Percentiles rank a stretch among this genome's conserved stretches.
These are phyloP conservation scores for Thamnophis sirtalis DNA, from an alignment of 2,113 vertebrate species.

Conservation along the genomic window DNA sequence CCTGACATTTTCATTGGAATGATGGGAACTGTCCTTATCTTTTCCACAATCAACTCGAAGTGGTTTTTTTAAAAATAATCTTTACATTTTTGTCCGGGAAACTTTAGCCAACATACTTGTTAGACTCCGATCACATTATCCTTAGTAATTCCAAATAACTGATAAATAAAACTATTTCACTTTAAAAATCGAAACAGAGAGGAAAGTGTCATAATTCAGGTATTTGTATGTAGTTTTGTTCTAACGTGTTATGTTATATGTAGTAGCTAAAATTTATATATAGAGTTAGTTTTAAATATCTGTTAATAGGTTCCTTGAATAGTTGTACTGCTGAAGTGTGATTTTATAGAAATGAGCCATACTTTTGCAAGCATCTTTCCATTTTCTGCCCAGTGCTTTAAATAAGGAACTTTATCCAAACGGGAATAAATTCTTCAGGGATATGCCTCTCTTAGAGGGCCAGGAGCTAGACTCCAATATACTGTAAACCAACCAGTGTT, in stretches of 20 bases:
- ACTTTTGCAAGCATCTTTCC: neutral
- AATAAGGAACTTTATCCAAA: neutral
- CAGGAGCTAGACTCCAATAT: neutral
- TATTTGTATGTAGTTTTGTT: neutral
- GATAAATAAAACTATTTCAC: neutral
- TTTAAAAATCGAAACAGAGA: neutral
- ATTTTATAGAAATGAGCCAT: neutral
- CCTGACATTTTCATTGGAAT: neutral
- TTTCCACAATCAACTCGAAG: neutral
- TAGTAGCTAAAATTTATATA: neutral
- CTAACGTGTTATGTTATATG: neutral
- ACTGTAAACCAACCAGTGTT: neutral
- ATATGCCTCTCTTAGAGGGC: conserved; percentile 1
- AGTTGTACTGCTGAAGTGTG: neutral
- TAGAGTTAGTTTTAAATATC: neutral
- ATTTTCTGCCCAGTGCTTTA: neutral
- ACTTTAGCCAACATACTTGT: neutral
- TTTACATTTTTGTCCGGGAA: neutral
- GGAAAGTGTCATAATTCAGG: neutral
- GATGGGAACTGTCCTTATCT: neutral
- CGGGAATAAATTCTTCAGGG: neutral
- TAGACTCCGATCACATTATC: neutral
- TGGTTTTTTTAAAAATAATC: neutral
- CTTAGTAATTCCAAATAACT: neutral
- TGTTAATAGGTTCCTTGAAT: neutral